Conservation (phyloP, 2,888 invertebrate species). For the Hypolimnas misippus region DNA sequence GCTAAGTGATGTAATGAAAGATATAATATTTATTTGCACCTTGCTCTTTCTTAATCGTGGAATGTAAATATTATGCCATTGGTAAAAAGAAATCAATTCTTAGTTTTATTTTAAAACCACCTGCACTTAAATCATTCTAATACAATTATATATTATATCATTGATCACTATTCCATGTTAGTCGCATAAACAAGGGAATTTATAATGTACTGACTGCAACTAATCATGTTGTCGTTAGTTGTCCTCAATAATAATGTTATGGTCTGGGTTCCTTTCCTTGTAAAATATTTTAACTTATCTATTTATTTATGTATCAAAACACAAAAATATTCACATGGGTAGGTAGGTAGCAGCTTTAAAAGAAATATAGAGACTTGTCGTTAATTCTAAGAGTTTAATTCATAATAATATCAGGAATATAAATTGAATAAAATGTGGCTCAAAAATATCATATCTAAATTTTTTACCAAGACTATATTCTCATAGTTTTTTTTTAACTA, state of each 20-base stretch:
- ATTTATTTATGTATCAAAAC: no score
- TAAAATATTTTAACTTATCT: no score
- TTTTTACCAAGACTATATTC: no score
- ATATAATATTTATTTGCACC: conserved; percentile 18
- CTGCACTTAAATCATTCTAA: neutral
- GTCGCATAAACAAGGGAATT: conserved; percentile 5
- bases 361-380: no score
- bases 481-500: no score
- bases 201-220: neutral
- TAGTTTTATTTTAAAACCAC: neutral
- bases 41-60: conserved; percentile 18
- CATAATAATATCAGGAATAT: no score
- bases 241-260: neutral
- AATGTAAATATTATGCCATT: conserved; percentile 25
- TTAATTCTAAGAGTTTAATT: no score
- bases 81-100: conserved; percentile 11
- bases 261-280: neutral
- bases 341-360: no score
- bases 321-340: no score
- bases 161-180: conserved; percentile 1
- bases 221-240: conserved; percentile 4
- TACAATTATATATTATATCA: neutral
- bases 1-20: conserved; percentile 21
- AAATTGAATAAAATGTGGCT: no score
- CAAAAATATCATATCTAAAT: no score